Conservation (phyloP, 2,797 vertebrate genomes). For the Protosalanx chinensis region DNA sequence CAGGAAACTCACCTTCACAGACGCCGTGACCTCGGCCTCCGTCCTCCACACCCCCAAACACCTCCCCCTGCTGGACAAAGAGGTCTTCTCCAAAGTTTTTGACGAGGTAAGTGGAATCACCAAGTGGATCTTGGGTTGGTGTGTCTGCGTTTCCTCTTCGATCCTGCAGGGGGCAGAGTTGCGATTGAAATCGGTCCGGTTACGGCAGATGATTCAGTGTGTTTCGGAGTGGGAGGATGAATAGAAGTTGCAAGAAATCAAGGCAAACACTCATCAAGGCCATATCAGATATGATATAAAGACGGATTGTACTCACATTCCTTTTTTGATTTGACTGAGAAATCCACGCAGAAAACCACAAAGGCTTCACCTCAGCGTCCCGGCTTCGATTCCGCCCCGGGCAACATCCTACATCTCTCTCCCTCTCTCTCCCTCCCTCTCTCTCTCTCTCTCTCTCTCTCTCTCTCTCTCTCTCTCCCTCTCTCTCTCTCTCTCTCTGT, state of each 20-base stretch:
- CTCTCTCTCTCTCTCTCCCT: too few species aligned
- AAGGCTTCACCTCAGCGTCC: too few species aligned
- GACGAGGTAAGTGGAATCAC: slow-evolving; percentile 64
- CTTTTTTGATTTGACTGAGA: too few species aligned
- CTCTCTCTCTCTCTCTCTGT: too few species aligned
- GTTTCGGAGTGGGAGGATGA: background rate
- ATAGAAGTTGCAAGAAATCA: background rate
- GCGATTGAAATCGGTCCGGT: background rate
- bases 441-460: too few species aligned
- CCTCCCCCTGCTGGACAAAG: slow-evolving; percentile 70
- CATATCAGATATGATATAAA: slow-evolving; percentile 1
- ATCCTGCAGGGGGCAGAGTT: slow-evolving; percentile 50
- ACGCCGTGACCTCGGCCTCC: slow-evolving; percentile 62
- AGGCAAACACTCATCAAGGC: background rate
- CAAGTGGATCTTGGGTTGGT: background rate
- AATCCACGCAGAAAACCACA: too few species aligned
- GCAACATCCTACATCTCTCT: too few species aligned
- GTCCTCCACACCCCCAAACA: slow-evolving; percentile 64
- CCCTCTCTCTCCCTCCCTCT: too few species aligned
- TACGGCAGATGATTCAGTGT: background rate
- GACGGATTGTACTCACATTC: too few species aligned
- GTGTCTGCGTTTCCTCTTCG: background rate
- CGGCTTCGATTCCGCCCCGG: too few species aligned
- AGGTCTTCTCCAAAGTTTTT: slow-evolving; percentile 73
- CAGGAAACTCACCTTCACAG: slow-evolving; percentile 72